Conservation (phyloP, 2,797 vertebrate species). For the Danionella dracula region DNA sequence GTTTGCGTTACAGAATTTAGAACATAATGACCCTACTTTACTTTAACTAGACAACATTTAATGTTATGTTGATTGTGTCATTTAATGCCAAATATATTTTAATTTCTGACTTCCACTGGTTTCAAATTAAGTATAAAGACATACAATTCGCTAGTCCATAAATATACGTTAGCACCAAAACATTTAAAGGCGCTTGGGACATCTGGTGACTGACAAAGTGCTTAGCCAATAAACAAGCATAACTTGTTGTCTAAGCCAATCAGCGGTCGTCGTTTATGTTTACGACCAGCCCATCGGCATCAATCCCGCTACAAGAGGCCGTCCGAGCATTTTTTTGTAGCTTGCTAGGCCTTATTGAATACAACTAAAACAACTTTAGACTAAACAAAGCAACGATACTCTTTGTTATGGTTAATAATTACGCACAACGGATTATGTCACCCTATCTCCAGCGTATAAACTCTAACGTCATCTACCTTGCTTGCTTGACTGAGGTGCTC, state of each 20-base stretch:
- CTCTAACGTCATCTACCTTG: rapidly evolving
- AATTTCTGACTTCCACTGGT: too few relatives aligned
- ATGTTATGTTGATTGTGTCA: too few relatives aligned
- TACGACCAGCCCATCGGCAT: conserved; percentile 41
- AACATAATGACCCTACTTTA: too few relatives aligned
- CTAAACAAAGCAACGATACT: conserved; percentile 38
- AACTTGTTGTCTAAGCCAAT: conserved; percentile 34
- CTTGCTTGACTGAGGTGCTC: conserved; percentile 17
- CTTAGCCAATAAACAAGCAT: conserved; percentile 49
- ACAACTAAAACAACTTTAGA: conserved; percentile 64
- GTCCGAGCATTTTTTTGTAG: conserved; percentile 51
- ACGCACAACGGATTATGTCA: background rate
- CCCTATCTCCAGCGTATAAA: background rate
- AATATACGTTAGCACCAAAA: background rate
- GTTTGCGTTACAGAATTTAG: too few relatives aligned
- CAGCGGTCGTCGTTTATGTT: conserved; percentile 36
- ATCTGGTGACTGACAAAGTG: conserved; percentile 46
- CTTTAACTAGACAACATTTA: too few relatives aligned
- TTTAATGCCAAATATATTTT: too few relatives aligned
- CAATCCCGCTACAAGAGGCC: conserved; percentile 51
- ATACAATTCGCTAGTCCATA: background rate
- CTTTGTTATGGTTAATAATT: background rate
- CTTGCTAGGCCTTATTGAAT: conserved; percentile 69
- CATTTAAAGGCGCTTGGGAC: conserved; percentile 1
- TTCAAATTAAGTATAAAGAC: too few relatives aligned